Conservation (phyloP, 1,140 invertebrate genomes). For the Vollenhovia emeryi region DNA sequence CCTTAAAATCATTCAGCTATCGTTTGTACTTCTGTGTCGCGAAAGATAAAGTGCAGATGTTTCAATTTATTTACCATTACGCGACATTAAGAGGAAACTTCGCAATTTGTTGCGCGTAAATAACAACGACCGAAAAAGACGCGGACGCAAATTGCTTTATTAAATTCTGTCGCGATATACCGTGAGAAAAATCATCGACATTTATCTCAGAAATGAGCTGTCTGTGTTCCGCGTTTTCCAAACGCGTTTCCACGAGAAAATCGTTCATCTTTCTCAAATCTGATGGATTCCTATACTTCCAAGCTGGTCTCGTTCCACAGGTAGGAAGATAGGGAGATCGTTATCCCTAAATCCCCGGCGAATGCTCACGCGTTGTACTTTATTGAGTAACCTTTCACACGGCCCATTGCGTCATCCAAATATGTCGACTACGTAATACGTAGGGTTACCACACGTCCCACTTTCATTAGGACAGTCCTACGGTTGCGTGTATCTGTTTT, state of each 20-base stretch:
- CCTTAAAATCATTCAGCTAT: conserved; percentile 3
- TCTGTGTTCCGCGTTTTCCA: background rate
- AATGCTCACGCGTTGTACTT: background rate
- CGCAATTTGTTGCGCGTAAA: background rate
- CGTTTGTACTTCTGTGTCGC: background rate
- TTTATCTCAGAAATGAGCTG: background rate
- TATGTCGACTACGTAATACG: conserved; percentile 1
- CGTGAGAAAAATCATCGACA: background rate
- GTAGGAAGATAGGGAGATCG: background rate
- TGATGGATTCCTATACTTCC: background rate
- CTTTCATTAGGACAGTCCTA: conserved; percentile 23
- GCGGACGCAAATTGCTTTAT: background rate
- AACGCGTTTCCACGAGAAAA: background rate
- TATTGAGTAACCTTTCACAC: conserved; percentile 28
- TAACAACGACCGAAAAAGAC: conserved; percentile 13
- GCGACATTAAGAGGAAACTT: background rate
- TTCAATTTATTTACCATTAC: conserved; percentile 31
- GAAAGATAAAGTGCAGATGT: background rate
- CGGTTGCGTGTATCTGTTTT: background rate
- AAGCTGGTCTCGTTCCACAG: background rate
- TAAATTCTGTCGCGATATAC: background rate
- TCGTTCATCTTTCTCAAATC: conserved; percentile 1
- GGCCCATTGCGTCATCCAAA: background rate
- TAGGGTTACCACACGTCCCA: background rate
- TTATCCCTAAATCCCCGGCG: conserved; percentile 14